Conservation (phyloP, 2,888 invertebrate genomes). For the Drosophila pseudotakahashii region DNA sequence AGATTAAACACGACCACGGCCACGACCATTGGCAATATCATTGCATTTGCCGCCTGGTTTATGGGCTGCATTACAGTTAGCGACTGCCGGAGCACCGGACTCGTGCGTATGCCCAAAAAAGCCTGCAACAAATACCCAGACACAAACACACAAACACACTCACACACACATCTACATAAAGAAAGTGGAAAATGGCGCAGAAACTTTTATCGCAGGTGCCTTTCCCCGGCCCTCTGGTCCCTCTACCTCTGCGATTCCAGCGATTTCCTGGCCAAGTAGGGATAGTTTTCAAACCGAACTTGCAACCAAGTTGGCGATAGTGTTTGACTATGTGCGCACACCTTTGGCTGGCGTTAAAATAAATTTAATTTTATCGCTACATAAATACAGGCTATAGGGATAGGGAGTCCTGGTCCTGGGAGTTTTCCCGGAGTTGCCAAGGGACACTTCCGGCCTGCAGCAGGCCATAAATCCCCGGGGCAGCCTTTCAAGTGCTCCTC, state of each 20-base stretch:
- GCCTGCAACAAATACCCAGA: constrained; percentile 17
- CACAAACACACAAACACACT: not conserved
- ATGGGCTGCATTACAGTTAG: constrained; percentile 54
- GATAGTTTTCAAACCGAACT: constrained; percentile 57
- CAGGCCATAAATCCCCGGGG: constrained; percentile 51
- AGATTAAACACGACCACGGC: constrained; percentile 44
- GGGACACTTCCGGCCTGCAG: constrained; percentile 64
- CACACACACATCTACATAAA: constrained; percentile 28
- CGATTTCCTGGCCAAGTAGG: constrained; percentile 65
- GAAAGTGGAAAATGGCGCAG: constrained; percentile 73
- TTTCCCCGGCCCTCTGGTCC: constrained; percentile 52
- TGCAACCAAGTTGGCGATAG: constrained; percentile 68
- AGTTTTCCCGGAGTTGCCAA: constrained; percentile 49
- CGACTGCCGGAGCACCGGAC: constrained; percentile 11
- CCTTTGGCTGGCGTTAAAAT: constrained; percentile 69
- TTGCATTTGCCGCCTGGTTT: constrained; percentile 66
- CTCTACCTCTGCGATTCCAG: constrained; percentile 53
- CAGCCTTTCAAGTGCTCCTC: constrained; percentile 30
- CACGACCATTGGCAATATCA: constrained; percentile 47
- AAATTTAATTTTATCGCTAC: constrained; percentile 77
- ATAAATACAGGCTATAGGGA: constrained; percentile 59
- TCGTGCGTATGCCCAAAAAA: constrained; percentile 47
- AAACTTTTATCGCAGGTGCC: constrained; percentile 75
- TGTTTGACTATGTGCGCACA: constrained; percentile 74
- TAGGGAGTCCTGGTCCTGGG: constrained; percentile 10